Base-by-base conservation (phyloP, 2,888 invertebrate species). In the Baccha elongata region DNA sequence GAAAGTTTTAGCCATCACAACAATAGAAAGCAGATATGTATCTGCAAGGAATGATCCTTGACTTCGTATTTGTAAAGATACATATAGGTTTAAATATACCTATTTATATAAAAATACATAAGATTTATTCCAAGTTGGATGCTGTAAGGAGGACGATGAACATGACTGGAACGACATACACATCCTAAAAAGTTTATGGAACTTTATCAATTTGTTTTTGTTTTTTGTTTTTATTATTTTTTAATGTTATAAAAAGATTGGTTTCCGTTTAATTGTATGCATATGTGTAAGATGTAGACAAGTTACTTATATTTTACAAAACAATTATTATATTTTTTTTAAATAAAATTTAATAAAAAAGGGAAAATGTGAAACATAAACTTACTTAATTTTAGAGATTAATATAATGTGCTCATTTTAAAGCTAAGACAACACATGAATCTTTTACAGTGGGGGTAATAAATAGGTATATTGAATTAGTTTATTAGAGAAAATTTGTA, bases 151-250 rank as follows among this genome's bases (percentile, higher is more conserved):
- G 19, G 7, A 37, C 29, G 26, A 37, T n/a, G n/a, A n/a, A n/a
- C n/a, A n/a, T 8, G 13, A 40, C 42, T 26, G 40, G 17, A 26
- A 21, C 37, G 2, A 32, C 19, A 2, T n/a, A 17, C 29, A 55
- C 23, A 23, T 40, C 50, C 44, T 44, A 15, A n/a, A 10, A 62
- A 67, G 42, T 29, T 55, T 21, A 42, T 58, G 26, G 40, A 81
- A 81, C 69, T 81, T 75, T 81, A 75, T 75, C 80, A 81, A 81
- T 75, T 81, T 81, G 58, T 62, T 80, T 73, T 65, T 17, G 17
- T 72, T 72, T 73, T 67, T 48, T 74, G 35, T 46, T 60, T 58
- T 42, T 50, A 58, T 40, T 73, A 40, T 13, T 48, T 32, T 50
- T 55, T 68, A 35, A 50, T 58, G 48, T 58, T 19, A 50, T 75